phyloP scores from a whole-genome alignment of 2,113 vertebrate species.

The Budorcas taxicolor region DNA sequence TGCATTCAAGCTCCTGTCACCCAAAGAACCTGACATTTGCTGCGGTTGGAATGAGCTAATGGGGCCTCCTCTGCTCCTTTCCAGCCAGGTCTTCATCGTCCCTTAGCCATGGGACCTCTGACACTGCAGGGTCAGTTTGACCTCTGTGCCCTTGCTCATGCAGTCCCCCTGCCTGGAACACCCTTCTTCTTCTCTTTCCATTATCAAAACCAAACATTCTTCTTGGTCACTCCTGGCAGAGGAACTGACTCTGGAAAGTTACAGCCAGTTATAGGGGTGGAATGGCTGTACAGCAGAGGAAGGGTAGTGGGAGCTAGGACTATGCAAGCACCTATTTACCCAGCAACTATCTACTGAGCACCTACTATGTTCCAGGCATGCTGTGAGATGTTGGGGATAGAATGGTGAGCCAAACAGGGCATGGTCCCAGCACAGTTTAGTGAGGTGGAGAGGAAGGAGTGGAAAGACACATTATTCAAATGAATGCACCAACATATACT shows the following conservation, averaged over 20 bases:
- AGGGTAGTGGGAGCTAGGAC: not conserved
- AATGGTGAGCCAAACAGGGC: not conserved
- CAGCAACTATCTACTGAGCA: not conserved
- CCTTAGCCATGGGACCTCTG: not conserved
- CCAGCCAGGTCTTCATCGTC: not conserved
- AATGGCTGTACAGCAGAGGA: not conserved
- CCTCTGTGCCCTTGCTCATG: not conserved
- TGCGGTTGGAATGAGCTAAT: not conserved
- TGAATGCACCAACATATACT: not conserved
- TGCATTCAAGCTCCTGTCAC: not conserved
- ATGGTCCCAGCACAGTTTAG: not conserved
- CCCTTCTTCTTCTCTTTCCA: not conserved
- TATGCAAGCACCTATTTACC: not conserved
- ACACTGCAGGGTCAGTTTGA: not conserved
- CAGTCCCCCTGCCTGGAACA: not conserved
- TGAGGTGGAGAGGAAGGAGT: not conserved
- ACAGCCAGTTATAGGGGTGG: not conserved
- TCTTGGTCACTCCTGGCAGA: not conserved
- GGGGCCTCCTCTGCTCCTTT: not conserved
- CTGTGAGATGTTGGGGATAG: not conserved
- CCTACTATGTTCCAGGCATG: not conserved
- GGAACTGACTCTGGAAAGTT: not conserved
- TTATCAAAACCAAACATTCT: not conserved
- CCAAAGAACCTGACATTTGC: not conserved
- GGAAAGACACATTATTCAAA: not conserved